These are phyloP conservation scores for Acleris holmiana DNA, from an alignment of 2,888 invertebrate genomes.

Conservation along the genomic window DNA sequence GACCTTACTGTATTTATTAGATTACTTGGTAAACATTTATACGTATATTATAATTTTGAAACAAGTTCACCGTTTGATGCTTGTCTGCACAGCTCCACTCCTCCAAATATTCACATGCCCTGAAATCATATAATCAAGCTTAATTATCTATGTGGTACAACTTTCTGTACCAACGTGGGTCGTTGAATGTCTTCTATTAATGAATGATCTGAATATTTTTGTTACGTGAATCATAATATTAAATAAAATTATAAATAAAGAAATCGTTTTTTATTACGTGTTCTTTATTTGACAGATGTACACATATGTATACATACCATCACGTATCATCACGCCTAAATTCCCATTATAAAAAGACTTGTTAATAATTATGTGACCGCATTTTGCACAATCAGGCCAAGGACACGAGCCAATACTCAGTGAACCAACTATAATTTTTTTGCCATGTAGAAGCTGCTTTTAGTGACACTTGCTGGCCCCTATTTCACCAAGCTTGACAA, in stretches of 20 bases:
- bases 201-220: conserved; percentile 78
- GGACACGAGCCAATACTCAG: too few relatives aligned
- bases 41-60: neutral
- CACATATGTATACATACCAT: too few relatives aligned
- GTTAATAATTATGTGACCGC: too few relatives aligned
- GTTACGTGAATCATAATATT: conserved; percentile 70
- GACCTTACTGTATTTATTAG: neutral
- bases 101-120: neutral
- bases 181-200: conserved; percentile 52
- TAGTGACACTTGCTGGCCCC: too few relatives aligned
- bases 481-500: too few relatives aligned
- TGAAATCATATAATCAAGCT: neutral
- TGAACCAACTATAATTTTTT: too few relatives aligned
- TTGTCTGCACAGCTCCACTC: neutral
- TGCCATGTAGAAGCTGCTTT: too few relatives aligned
- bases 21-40: neutral
- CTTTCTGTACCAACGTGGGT: conserved; percentile 43
- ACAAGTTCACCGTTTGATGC: neutral
- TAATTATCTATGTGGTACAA: neutral
- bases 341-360: too few relatives aligned
- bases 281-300: neutral
- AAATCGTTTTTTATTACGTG: conserved; percentile 14
- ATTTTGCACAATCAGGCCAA: too few relatives aligned
- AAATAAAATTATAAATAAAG: conserved; percentile 51
- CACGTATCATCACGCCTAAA: too few relatives aligned